Conservation (phyloP, 2,888 invertebrate genomes). For the Microctonus aethiopoides region DNA sequence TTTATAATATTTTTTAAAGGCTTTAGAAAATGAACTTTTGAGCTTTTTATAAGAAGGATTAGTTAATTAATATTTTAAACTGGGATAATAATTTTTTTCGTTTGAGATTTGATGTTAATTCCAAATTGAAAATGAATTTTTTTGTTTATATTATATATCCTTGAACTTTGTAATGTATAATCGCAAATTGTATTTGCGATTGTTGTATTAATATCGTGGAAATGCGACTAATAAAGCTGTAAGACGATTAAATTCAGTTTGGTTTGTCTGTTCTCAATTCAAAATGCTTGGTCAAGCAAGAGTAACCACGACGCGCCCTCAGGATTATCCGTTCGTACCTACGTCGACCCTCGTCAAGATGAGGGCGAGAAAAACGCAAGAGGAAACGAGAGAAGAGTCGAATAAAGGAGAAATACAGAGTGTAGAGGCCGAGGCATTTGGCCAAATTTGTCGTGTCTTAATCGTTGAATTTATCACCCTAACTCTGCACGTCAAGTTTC, state of each 20-base stretch:
- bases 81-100: too few relatives aligned
- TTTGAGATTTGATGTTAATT: too few relatives aligned
- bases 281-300: slow-evolving; percentile 2
- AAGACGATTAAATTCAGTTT: neutral
- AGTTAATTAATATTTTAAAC: too few relatives aligned
- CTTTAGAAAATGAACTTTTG: too few relatives aligned
- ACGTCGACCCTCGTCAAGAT: slow-evolving; percentile 28
- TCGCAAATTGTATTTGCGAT: neutral
- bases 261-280: neutral
- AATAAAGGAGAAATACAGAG: neutral
- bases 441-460: slow-evolving; percentile 45
- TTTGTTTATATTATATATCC: neutral
- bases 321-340: slow-evolving; percentile 29
- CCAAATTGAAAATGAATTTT: too few relatives aligned
- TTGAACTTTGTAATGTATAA: neutral
- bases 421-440: neutral
- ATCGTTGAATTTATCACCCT: slow-evolving; percentile 43
- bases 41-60: too few relatives aligned
- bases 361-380: neutral
- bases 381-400: neutral
- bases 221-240: neutral
- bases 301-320: slow-evolving; percentile 16
- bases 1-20: too few relatives aligned
- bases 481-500: slow-evolving; percentile 21
- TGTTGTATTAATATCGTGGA: neutral